These are phyloP conservation scores for Steromphala cineraria DNA, from an alignment of 2,888 invertebrate genomes.

Conservation along the genomic window DNA sequence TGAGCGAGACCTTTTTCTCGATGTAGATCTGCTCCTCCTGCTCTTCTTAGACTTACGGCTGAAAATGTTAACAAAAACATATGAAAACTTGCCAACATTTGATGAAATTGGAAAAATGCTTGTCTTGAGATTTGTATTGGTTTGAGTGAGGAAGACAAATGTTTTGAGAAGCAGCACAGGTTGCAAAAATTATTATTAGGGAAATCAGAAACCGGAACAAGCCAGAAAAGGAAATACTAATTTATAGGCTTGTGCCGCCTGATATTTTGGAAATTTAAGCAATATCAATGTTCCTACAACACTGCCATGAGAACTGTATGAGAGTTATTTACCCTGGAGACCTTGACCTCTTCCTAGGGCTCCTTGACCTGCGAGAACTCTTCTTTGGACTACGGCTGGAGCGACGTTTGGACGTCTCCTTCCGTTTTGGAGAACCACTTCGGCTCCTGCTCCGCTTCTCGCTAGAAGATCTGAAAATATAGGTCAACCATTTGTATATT, in stretches of 20 bases:
- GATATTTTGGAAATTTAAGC: no score
- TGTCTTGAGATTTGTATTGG: no score
- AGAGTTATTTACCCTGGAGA: constrained; percentile 12
- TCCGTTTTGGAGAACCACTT: constrained; percentile 32
- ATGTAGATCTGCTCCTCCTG: constrained; percentile 71
- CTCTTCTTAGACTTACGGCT: constrained; percentile 44
- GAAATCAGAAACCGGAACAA: no score
- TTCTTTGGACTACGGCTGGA: constrained; percentile 17
- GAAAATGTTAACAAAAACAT: constrained; percentile 16
- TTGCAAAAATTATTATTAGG: no score
- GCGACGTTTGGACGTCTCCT: constrained; percentile 31
- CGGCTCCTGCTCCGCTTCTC: constrained; percentile 36
- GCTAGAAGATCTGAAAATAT: constrained; percentile 38
- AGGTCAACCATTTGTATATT: no score
- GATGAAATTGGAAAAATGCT: background rate
- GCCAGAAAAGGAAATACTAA: no score
- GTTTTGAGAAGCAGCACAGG: no score
- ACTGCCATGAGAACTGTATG: no score
- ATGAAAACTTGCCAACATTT: background rate
- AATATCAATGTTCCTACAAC: no score
- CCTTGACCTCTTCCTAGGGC: constrained; percentile 35
- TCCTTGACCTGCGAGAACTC: constrained; percentile 22
- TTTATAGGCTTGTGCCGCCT: no score
- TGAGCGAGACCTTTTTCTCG: constrained; percentile 66
- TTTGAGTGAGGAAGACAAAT: no score